Evolutionary conservation across 2,113 vertebrate species (phyloP).

Genomic region (Apeltes quadracus): DNA sequence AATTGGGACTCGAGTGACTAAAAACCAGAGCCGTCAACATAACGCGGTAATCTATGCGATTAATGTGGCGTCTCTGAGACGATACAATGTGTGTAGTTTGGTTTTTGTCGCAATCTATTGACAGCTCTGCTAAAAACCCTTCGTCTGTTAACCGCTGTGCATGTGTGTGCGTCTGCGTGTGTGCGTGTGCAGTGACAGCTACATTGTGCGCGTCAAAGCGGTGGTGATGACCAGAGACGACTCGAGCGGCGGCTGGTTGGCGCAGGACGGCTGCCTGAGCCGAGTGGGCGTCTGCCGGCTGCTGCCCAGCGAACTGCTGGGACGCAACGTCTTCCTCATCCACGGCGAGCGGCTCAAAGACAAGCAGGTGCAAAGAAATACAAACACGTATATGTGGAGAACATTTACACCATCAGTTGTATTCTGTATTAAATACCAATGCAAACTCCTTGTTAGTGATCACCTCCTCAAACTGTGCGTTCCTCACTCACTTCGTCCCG

Average conservation of each 20-base stretch:
- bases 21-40: no score
- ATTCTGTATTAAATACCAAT: no score
- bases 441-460: no score
- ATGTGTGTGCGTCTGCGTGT: neutral
- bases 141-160: neutral
- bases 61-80: no score
- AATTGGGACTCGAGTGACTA: no score
- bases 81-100: no score
- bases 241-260: conserved; percentile 96
- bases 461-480: neutral
- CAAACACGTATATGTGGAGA: no score
- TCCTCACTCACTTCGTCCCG: neutral
- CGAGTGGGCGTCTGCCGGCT: conserved; percentile 94
- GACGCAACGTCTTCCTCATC: conserved; percentile 92
- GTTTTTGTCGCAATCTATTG: no score
- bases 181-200: conserved; percentile 88
- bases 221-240: conserved; percentile 99
- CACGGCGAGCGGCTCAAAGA: conserved; percentile 94
- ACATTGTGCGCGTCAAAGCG: conserved; percentile 97
- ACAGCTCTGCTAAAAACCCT: neutral
- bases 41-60: no score
- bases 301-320: conserved; percentile 84
- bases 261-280: conserved; percentile 96
- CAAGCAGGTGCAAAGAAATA: conserved; percentile 84
- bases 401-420: no score